phyloP scores from a whole-genome alignment of 2,113 vertebrate genomes.

The Pelvicachromis taeniatus region DNA sequence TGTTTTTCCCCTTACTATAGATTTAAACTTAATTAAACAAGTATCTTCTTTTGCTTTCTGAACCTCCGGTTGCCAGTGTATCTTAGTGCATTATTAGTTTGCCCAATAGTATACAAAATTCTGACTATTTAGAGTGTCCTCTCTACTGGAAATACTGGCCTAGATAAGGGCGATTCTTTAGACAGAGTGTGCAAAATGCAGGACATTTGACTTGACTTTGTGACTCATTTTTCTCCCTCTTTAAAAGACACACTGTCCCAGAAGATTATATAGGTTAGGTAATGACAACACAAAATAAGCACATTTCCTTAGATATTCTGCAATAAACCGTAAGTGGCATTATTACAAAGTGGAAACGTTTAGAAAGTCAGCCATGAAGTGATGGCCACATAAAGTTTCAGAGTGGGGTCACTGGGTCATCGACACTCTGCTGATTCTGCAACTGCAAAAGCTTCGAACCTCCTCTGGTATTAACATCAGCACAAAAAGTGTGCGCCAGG shows the following conservation, averaged over 20 bases:
- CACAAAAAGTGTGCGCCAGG: neutral
- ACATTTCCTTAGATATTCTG: neutral
- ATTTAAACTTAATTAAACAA: neutral
- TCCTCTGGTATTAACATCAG: neutral
- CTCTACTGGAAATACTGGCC: neutral
- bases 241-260: neutral
- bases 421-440: neutral
- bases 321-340: neutral
- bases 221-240: neutral
- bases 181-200: neutral
- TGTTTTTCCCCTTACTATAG: neutral
- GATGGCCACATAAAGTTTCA: rapidly evolving
- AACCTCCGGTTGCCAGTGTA: neutral
- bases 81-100: neutral
- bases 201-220: neutral
- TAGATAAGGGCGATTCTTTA: neutral
- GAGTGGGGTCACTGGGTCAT: neutral
- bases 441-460: neutral
- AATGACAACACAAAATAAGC: too few species aligned
- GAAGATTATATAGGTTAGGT: neutral
- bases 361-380: neutral
- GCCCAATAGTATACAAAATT: neutral
- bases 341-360: neutral
- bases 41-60: neutral
- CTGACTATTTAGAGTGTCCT: neutral